phyloP scores from a whole-genome alignment of 2,113 vertebrate genomes.

The Chunga burmeisteri region DNA sequence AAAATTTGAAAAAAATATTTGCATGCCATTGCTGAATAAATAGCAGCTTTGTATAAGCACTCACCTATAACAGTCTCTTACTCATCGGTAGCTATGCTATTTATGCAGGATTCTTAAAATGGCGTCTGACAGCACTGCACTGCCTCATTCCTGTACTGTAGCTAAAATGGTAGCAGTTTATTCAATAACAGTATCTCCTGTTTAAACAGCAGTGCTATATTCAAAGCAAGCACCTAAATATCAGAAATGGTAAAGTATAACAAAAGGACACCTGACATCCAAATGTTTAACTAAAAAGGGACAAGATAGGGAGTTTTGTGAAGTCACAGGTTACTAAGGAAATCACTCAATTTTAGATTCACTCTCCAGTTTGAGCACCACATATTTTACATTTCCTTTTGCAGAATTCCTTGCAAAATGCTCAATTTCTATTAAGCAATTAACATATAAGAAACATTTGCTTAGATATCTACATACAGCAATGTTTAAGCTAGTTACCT shows the following conservation, averaged over 20 bases:
- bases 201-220: conserved; percentile 65
- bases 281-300: conserved; percentile 65
- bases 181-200: conserved; percentile 73
- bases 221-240: conserved; percentile 69
- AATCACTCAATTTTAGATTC: conserved; percentile 66
- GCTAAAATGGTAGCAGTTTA: conserved; percentile 86
- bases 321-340: conserved; percentile 78
- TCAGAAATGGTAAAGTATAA: conserved; percentile 68
- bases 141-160: conserved; percentile 80
- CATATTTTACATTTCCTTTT: neutral
- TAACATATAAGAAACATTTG: neutral
- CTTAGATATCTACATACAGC: neutral
- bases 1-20: conserved; percentile 63
- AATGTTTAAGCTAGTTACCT: neutral
- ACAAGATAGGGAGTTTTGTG: conserved; percentile 65
- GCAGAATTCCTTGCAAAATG: conserved; percentile 32
- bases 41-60: conserved; percentile 79
- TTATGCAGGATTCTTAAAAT: conserved; percentile 87
- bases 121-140: conserved; percentile 82
- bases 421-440: neutral
- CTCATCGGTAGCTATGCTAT: conserved; percentile 84
- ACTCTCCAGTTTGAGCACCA: conserved; percentile 34
- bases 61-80: conserved; percentile 85
- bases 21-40: conserved; percentile 74
- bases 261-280: conserved; percentile 70